These are phyloP conservation scores for Melanaphis sacchari DNA, from an alignment of 1,140 invertebrate species.

Conservation along the genomic window DNA sequence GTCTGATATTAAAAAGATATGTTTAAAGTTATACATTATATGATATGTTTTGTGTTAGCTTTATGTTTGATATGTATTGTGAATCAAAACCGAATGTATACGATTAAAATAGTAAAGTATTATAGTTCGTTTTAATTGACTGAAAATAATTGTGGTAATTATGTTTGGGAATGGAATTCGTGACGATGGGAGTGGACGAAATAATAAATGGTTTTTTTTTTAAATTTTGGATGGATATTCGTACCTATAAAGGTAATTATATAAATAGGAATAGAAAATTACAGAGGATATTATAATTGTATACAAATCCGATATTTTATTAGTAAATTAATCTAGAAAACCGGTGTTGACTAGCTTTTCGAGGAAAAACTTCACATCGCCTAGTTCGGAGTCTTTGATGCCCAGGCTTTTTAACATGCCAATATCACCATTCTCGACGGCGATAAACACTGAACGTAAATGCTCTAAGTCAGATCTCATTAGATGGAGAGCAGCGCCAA, in stretches of 20 bases:
- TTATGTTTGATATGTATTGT: slow-evolving; percentile 41
- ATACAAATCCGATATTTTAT: slow-evolving; percentile 37
- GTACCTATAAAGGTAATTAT: background rate
- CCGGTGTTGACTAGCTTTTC: slow-evolving; percentile 96
- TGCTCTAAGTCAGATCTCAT: slow-evolving; percentile 89
- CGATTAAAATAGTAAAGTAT: slow-evolving; percentile 24
- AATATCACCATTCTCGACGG: slow-evolving; percentile 93
- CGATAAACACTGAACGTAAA: slow-evolving; percentile 92
- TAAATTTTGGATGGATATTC: slow-evolving; percentile 26
- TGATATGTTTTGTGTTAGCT: slow-evolving; percentile 36
- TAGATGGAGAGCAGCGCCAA: slow-evolving; percentile 84
- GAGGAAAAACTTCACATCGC: slow-evolving; percentile 97
- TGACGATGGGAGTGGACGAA: background rate
- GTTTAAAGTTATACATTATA: slow-evolving; percentile 47
- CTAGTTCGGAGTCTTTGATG: slow-evolving; percentile 93
- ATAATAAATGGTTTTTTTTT: slow-evolving; percentile 4
- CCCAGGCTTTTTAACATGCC: slow-evolving; percentile 92
- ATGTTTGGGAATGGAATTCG: background rate
- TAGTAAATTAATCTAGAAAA: slow-evolving; percentile 79
- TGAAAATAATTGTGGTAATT: background rate
- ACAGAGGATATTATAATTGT: slow-evolving; percentile 38
- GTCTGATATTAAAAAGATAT: slow-evolving; percentile 53
- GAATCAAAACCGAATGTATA: slow-evolving; percentile 14
- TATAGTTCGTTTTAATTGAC: slow-evolving; percentile 30
- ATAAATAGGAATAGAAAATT: slow-evolving; percentile 56